Base-by-base conservation (phyloP, 2,797 vertebrate species). In the Pangasius sanitwongsei region DNA sequence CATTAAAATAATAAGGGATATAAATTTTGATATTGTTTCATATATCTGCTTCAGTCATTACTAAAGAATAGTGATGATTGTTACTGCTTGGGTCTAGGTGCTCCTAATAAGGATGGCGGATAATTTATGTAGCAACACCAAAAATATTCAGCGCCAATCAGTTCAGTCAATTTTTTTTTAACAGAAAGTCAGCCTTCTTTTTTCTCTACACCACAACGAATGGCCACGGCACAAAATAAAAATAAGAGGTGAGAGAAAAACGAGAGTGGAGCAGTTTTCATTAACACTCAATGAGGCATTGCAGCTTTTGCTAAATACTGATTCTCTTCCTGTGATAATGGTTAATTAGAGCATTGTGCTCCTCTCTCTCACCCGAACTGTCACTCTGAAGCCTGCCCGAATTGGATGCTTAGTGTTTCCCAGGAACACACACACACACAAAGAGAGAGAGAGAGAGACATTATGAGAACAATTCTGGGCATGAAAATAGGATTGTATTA, bases 401-500 rank as follows among this genome's bases (percentile, higher is more conserved):
- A 95, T 95, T 96, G 96, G 96, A 93, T 94, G 94, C 94, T 96
- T 95, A 93, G 92, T 93, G 92, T 93, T 95, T 90, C 93, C 92
- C 91, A 93, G 91, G 80, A 91, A 67, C 59, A 48, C 50, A 34
- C 85, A 86, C 69, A 92, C 53, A 74, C 37, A 75, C 90, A 94
- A 67, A 90, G 85, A 88, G 92, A 65, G 75, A 37, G 77, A 88
- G 84, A 89, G 88, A 91, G 90, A 94, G 92, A 95, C 93, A 95
- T 95, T 95, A 95, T 94, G 91, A 94, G 95, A 95, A 96, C 95
- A 97, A 97, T 96, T 96, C 94, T 94, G 92, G 93, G 94, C 93
- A 96, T 91, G 96, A 95, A 96, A 97, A 97, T 93, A 94, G 96
- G 95, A 96, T 94, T 96, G 94, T 91, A 94, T 96, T 96, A 96